phyloP scores from a whole-genome alignment of 2,888 invertebrate species.

The Entomobrya proxima region DNA sequence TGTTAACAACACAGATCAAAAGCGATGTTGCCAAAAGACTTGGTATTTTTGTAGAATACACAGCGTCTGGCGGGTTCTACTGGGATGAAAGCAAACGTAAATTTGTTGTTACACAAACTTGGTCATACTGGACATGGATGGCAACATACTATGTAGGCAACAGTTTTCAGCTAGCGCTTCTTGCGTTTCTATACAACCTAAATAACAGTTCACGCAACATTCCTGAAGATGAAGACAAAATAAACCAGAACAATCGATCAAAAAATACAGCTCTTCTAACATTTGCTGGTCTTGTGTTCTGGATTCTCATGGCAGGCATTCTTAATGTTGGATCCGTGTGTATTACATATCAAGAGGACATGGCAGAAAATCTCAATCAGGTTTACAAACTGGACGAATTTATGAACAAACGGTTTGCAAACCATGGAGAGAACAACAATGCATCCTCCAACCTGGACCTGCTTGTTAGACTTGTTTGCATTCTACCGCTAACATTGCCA shows the following conservation, averaged over 20 bases:
- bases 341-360: not conserved
- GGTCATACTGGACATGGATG: not conserved
- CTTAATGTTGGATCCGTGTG: not conserved
- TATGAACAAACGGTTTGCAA: not conserved
- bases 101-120: not conserved
- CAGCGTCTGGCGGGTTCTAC: not conserved
- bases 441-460: not conserved
- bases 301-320: not conserved
- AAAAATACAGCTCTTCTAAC: not conserved
- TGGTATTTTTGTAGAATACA: not conserved
- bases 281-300: not conserved
- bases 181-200: not conserved
- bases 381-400: not conserved
- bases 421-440: not conserved
- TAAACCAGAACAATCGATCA: not conserved
- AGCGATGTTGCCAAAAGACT: not conserved
- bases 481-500: not conserved
- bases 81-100: not conserved
- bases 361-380: not conserved
- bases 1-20: too few relatives aligned
- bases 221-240: not conserved
- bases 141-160: not conserved
- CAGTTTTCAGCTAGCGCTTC: not conserved
- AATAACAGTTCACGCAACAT: not conserved
- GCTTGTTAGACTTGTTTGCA: not conserved